These are phyloP conservation scores for Pseudomyrmex cubaensis DNA, from an alignment of 1,140 invertebrate genomes.

Conservation along the genomic window DNA sequence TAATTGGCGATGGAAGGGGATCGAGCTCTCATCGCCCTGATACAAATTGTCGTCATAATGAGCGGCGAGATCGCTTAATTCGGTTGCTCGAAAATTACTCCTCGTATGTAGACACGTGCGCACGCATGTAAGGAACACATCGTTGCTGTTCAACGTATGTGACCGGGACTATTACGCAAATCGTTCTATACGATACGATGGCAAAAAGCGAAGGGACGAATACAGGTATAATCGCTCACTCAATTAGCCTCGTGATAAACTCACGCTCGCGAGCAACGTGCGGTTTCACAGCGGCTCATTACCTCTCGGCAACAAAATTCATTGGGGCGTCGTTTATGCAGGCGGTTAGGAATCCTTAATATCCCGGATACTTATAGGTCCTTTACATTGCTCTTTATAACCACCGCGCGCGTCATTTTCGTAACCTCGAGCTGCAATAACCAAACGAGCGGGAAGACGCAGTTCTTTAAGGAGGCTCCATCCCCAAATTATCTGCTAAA, in stretches of 20 bases:
- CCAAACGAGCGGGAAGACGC: not conserved
- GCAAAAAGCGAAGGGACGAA: not conserved
- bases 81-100: constrained; percentile 8
- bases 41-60: constrained; percentile 25
- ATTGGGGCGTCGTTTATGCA: constrained; percentile 7
- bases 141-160: constrained; percentile 17
- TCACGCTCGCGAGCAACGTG: not conserved
- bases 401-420: constrained; percentile 17
- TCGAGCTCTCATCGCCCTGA: not conserved
- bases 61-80: constrained; percentile 20
- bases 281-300: not conserved
- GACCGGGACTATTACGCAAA: constrained; percentile 46
- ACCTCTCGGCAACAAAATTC: constrained; percentile 16
- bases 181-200: constrained; percentile 19
- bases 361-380: not conserved
- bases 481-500: constrained; percentile 20
- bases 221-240: constrained; percentile 43
- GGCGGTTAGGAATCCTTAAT: constrained; percentile 35
- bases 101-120: constrained; percentile 4
- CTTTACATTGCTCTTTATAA: constrained; percentile 38
- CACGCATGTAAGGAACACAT: not conserved
- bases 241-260: constrained; percentile 41
- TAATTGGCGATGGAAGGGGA: not conserved
- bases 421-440: not conserved
- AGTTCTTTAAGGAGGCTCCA: not conserved